Evolutionary conservation across 2,113 vertebrate species (phyloP).

Genomic region (Kryptolebias marmoratus): DNA sequence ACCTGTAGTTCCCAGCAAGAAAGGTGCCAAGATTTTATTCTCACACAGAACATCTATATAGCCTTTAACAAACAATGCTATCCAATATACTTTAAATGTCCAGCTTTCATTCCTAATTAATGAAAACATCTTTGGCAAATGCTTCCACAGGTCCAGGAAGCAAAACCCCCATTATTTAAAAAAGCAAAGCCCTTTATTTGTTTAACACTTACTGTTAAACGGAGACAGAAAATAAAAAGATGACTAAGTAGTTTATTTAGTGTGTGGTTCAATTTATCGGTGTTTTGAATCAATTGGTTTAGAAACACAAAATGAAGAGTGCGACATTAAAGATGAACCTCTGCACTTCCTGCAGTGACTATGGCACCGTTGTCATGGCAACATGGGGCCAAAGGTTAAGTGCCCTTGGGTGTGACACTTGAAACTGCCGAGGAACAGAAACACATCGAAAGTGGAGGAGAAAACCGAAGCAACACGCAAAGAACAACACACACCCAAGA

Average conservation of each 20-base stretch:
- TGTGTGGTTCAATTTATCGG: no score
- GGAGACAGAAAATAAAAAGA: not conserved
- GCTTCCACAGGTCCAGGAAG: not conserved
- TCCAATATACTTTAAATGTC: not conserved
- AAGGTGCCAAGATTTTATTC: no score
- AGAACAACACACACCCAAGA: not conserved
- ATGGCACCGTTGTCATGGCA: slow-evolving; percentile 20
- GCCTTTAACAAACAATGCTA: not conserved
- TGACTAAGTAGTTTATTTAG: not conserved
- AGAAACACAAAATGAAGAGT: not conserved
- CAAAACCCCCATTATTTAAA: not conserved
- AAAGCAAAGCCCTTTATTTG: not conserved
- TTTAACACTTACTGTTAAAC: not conserved
- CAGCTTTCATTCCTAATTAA: not conserved
- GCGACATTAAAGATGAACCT: not conserved
- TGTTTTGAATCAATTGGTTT: not conserved
- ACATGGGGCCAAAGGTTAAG: slow-evolving; percentile 39
- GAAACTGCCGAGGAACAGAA: slow-evolving; percentile 30
- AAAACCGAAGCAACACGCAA: not conserved
- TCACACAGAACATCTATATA: no score
- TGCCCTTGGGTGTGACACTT: not conserved
- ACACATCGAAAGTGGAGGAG: not conserved
- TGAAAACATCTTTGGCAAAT: not conserved
- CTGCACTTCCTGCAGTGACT: slow-evolving; percentile 10
- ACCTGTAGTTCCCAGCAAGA: no score